These are phyloP conservation scores for Ornithoptera alexandrae DNA, from an alignment of 2,888 invertebrate species.

Conservation along the genomic window DNA sequence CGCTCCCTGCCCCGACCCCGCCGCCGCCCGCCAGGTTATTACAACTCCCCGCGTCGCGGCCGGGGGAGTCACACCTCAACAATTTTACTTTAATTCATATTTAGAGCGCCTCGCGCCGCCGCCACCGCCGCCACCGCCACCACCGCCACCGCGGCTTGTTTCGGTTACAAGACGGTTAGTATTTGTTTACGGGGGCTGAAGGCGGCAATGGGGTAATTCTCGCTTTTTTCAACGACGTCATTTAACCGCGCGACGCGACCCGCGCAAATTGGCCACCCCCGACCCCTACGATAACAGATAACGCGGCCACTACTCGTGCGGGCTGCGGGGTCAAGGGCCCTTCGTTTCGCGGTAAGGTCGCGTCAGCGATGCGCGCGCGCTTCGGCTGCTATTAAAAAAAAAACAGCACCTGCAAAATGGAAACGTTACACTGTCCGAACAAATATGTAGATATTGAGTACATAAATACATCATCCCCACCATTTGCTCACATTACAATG, in stretches of 20 bases:
- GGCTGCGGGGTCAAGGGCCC: slow-evolving; percentile 70
- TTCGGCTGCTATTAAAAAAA: too few species aligned
- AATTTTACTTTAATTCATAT: slow-evolving; percentile 79
- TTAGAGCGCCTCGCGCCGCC: slow-evolving; percentile 55
- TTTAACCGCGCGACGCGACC: slow-evolving; percentile 50
- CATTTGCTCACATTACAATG: too few species aligned
- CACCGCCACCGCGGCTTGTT: slow-evolving; percentile 62
- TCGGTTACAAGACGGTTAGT: slow-evolving; percentile 78
- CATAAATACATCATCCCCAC: too few species aligned
- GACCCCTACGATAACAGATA: slow-evolving; percentile 41
- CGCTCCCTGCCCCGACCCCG: slow-evolving; percentile 56
- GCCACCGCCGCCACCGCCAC: too few species aligned
- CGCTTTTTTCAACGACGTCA: slow-evolving; percentile 61
- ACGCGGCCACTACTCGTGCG: too few species aligned
- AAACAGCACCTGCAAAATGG: too few species aligned
- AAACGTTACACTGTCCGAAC: too few species aligned
- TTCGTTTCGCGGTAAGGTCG: slow-evolving; percentile 58
- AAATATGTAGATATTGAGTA: too few species aligned
- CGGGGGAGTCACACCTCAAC: slow-evolving; percentile 75
- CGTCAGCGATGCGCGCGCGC: slow-evolving; percentile 55
- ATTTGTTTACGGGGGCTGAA: slow-evolving; percentile 75
- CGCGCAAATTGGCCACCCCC: slow-evolving; percentile 42
- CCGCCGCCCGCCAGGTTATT: slow-evolving; percentile 74
- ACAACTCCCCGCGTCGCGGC: slow-evolving; percentile 75
- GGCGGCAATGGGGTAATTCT: slow-evolving; percentile 63